Evolutionary conservation across 2,113 vertebrate species (phyloP).

Genomic region (Pogona vitticeps): DNA sequence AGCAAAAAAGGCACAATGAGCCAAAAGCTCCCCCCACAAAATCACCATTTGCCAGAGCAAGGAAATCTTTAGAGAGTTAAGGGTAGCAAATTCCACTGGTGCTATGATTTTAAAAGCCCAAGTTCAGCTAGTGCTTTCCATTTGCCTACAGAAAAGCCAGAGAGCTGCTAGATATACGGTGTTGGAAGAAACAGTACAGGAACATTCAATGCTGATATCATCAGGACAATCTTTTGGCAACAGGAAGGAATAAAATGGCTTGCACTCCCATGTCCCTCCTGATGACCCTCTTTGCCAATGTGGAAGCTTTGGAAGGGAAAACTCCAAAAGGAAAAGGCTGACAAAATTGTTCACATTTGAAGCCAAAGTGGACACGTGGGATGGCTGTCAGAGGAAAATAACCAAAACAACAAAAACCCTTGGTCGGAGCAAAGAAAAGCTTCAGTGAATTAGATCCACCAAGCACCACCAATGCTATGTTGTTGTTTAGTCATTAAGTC

Average conservation of each 20-base stretch:
- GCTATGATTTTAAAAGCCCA: not conserved
- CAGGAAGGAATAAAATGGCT: constrained; percentile 20
- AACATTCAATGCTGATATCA: constrained; percentile 33
- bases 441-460: not conserved
- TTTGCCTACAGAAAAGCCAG: constrained; percentile 5
- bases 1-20: too few relatives aligned
- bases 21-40: too few relatives aligned
- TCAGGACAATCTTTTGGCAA: not conserved
- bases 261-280: not conserved
- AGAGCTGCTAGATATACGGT: not conserved
- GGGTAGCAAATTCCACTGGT: too few relatives aligned
- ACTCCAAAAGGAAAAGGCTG: not conserved
- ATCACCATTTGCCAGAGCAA: too few relatives aligned
- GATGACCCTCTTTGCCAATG: constrained; percentile 9
- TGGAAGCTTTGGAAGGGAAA: not conserved
- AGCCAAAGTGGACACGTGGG: not conserved
- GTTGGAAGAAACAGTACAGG: constrained; percentile 8
- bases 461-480: not conserved
- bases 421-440: not conserved
- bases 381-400: not conserved
- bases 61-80: too few relatives aligned
- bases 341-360: not conserved
- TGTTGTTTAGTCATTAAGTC: too few relatives aligned
- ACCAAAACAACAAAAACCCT: too few relatives aligned
- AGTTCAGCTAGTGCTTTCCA: not conserved